These are phyloP conservation scores for Macrobrachium nipponense DNA, from an alignment of 1,140 invertebrate species.

Conservation along the genomic window DNA sequence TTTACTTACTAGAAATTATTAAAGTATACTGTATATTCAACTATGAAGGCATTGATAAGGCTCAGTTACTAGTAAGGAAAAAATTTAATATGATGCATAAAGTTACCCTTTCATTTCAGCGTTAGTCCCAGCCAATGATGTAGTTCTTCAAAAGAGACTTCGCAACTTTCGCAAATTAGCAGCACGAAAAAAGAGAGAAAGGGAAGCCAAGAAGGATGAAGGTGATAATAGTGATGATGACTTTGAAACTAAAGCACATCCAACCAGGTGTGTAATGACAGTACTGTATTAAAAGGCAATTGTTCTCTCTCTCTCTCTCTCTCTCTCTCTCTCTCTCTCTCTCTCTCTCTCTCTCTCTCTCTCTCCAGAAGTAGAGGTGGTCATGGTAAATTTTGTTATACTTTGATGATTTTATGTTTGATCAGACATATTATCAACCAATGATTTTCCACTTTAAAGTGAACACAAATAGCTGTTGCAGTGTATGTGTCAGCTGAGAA, in stretches of 20 bases:
- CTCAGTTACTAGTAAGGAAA: neutral
- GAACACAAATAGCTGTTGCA: no score
- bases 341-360: no score
- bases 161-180: conserved; percentile 81
- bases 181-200: conserved; percentile 40
- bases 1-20: no score
- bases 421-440: no score
- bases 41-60: no score
- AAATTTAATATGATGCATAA: neutral
- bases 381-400: no score
- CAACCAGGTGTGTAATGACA: conserved; percentile 32
- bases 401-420: no score
- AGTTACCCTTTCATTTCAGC: conserved; percentile 72
- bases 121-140: conserved; percentile 79
- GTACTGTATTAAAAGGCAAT: neutral
- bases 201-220: conserved; percentile 65
- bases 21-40: no score
- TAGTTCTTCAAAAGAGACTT: conserved; percentile 79
- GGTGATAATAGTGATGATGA: conserved; percentile 70
- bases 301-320: no score
- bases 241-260: conserved; percentile 71
- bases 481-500: no score
- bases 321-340: no score
- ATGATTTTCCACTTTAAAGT: no score
- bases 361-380: neutral